Evolutionary conservation across 2,113 vertebrate species (phyloP), one percentile per base, ranked within the genome.

Genomic region (Saguinus imperator): DNA sequence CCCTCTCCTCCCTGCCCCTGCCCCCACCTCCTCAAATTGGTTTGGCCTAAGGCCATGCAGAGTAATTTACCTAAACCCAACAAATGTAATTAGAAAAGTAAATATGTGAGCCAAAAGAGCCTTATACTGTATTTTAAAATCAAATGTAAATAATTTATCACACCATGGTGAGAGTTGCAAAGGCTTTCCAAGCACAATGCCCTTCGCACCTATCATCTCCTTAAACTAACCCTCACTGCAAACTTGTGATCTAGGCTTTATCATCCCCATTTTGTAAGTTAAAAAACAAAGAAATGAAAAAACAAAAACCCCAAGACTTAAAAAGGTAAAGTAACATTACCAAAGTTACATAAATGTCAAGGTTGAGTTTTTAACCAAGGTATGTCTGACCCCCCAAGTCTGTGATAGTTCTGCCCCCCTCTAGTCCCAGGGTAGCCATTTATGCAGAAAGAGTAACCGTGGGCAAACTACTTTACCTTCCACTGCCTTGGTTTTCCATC

Each of bases 51-150:
- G 94, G 66, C 50, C 82, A 83, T 35, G 2, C 55, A 88, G 57
- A 61, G 55, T 76, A 57, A 83, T 87, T 87, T 72, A 83, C 57
- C 81, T 77, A 79, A 82, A 79, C 27, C 66, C 58, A 75, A 92
- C 94, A 82, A 79, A 83, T 23, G 85, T 48, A 80, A 88, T 48
- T 88, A 94, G 61, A 70, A 89, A 94, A 86, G 25, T 77, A 92
- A 95, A 68, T 70, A 89, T 32, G 17, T 79, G 52, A 66, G n/a
- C 27, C 40, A 12, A 87, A 90, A 68, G 32, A 80, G 12, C 79
- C 43, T 23, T 48, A 50, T 23, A 61, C 43, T 82, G 40, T 17
- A 89, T 89, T 80, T 79, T n/a, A 89, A 79, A 94, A 84, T 45
- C 72, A 82, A 93, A 64, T 70, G 11, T 58, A 43, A 57, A 29